These are phyloP conservation scores for Nothura maculosa DNA, from an alignment of 2,797 vertebrate species.

Conservation along the genomic window DNA sequence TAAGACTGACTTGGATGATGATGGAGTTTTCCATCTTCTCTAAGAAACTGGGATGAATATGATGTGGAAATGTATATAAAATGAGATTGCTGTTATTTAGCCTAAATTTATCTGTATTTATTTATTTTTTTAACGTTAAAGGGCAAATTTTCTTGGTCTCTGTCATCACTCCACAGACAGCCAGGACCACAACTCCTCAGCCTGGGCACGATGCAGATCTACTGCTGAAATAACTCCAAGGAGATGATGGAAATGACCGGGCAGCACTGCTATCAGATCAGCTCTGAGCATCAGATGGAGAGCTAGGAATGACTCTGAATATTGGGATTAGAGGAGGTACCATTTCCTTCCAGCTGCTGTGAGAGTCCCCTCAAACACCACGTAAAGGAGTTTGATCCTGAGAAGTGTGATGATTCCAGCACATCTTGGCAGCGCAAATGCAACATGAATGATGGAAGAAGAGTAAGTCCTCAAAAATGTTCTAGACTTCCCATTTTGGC, in stretches of 20 bases:
- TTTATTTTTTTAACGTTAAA: background rate
- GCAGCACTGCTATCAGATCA: fast-evolving
- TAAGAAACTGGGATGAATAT: background rate
- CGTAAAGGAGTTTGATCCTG: background rate
- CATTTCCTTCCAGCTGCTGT: fast-evolving
- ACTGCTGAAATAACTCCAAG: background rate
- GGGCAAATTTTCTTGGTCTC: background rate
- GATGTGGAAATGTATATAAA: background rate
- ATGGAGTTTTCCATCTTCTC: background rate
- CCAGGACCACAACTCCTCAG: background rate
- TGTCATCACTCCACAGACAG: background rate
- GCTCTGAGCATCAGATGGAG: background rate
- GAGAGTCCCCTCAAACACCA: background rate
- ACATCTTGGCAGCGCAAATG: fast-evolving
- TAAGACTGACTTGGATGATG: background rate
- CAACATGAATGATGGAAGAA: background rate
- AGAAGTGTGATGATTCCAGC: background rate
- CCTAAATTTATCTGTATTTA: background rate
- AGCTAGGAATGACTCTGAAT: background rate
- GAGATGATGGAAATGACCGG: background rate
- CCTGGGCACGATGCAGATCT: fast-evolving
- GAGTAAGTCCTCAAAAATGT: background rate
- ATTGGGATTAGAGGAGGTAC: background rate
- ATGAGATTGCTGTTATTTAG: background rate
- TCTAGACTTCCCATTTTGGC: background rate